A percentile compares a stretch with the other conserved stretches of the same genome.
Evolutionary conservation across 2,888 invertebrate species (phyloP).

Genomic region (Stenchaetothrips biformis): DNA sequence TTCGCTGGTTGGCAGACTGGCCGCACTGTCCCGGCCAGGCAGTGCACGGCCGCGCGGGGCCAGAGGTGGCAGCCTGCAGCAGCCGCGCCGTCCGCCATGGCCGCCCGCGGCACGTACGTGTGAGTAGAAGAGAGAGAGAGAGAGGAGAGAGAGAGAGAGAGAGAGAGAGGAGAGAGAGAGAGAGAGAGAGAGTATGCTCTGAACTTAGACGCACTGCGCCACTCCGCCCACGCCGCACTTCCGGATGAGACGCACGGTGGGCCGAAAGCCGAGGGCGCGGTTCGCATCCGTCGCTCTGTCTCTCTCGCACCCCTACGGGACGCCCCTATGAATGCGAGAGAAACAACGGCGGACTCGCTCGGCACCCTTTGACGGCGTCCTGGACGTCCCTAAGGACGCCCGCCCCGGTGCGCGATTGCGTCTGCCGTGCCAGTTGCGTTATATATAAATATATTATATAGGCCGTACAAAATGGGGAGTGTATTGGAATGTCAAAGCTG

Average conservation of each 20-base stretch:
- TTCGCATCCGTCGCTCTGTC: no score
- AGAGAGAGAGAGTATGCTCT: conserved; percentile 9
- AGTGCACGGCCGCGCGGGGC: background rate
- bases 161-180: background rate
- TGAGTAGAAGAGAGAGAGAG: background rate
- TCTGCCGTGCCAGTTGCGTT: background rate
- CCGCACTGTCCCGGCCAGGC: background rate
- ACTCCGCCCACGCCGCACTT: no score
- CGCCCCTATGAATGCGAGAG: no score
- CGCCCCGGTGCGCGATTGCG: background rate
- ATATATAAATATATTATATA: no score
- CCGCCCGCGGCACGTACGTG: background rate
- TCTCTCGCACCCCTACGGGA: no score
- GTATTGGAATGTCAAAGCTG: background rate
- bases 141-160: conserved; percentile 5
- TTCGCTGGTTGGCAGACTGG: background rate
- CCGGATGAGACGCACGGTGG: no score
- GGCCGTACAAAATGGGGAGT: background rate
- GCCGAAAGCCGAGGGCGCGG: no score
- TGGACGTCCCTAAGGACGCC: no score
- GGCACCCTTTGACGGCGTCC: background rate
- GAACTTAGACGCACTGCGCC: no score
- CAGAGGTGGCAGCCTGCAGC: background rate
- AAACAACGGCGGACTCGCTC: background rate
- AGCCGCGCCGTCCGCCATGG: background rate